Conservation (phyloP, 2,797 vertebrate genomes). For the Amphiprion clarkii region DNA sequence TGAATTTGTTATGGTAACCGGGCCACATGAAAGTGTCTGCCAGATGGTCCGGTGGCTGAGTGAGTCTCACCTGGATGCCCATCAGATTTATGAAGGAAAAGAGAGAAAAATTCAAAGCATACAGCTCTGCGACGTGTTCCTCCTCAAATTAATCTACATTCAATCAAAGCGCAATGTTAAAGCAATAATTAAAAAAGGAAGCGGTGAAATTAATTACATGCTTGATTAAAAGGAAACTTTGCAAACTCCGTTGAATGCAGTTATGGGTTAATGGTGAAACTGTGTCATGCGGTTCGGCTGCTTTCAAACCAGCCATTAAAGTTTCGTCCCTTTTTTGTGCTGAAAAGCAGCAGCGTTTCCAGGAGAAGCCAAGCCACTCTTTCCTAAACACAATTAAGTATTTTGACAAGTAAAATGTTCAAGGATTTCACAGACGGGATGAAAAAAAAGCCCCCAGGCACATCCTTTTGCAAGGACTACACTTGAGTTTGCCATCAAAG, state of each 20-base stretch:
- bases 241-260: slow-evolving; percentile 32
- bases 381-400: slow-evolving; percentile 47
- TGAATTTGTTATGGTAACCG: slow-evolving; percentile 56
- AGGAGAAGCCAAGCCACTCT: slow-evolving; percentile 29
- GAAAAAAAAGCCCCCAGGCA: neutral
- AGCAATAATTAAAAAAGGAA: slow-evolving; percentile 50
- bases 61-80: slow-evolving; percentile 28
- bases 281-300: slow-evolving; percentile 37
- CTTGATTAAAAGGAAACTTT: slow-evolving; percentile 41
- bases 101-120: neutral
- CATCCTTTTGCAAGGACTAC: neutral
- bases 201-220: slow-evolving; percentile 48
- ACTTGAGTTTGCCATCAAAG: slow-evolving; percentile 1
- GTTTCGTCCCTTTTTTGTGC: slow-evolving; percentile 67
- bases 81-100: slow-evolving; percentile 19
- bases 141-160: slow-evolving; percentile 22
- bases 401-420: slow-evolving; percentile 51
- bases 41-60: slow-evolving; percentile 51
- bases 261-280: slow-evolving; percentile 30
- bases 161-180: slow-evolving; percentile 32
- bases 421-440: slow-evolving; percentile 28
- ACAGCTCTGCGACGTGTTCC: neutral
- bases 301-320: slow-evolving; percentile 71
- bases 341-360: slow-evolving; percentile 40
- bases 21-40: slow-evolving; percentile 47